Base-by-base conservation (phyloP, 2,113 vertebrate species). In the Hypomesus transpacificus region DNA sequence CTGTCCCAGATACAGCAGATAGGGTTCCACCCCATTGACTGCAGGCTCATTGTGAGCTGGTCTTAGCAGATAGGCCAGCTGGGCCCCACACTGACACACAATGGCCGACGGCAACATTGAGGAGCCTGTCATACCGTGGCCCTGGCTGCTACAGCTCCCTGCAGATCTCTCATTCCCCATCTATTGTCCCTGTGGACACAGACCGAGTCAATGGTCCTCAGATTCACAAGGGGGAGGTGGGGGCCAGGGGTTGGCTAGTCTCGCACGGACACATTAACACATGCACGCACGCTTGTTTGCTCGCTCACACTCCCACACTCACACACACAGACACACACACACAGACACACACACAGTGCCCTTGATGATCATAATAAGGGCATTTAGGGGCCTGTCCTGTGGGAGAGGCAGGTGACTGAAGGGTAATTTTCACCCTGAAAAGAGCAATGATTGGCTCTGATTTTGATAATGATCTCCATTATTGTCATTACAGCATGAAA, bases 381-480 rank as follows among this genome's bases (percentile, higher is more conserved):
- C 86, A 89, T 89, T 90, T 89, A 89, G 85, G 78, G 84, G 84
- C 78, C 28, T 24, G 78, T 86, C 89, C 81, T 83, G 72, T 69
- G 84, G 81, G 89, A 89, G 56, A 6, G 87, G 85, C 89, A 88
- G 87, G 89, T 89, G 88, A 90, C 82, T 87, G 83, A 89, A 76
- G 87, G 83, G 85, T 89, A 88, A 90, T 90, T 89, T 89, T 89
- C 85, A 65, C 84, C 81, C 84, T 88, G 82, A 90, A 90, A 90
- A 89, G 87, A 84, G 80, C 86, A 80, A 86, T 88, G 89, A 89
- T 90, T 89, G 86, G 86, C 85, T 89, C 69, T 89, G 86, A 90
- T 89, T 89, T 88, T 75, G 87, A 89, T 90, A 87, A 90, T 88
- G 83, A 89, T 88, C 86, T 65, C 86, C 81, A 90, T 90, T 89